Evolutionary conservation across 2,113 vertebrate genomes (phyloP).

Genomic region (Rhinopomastus cyanomelas): DNA sequence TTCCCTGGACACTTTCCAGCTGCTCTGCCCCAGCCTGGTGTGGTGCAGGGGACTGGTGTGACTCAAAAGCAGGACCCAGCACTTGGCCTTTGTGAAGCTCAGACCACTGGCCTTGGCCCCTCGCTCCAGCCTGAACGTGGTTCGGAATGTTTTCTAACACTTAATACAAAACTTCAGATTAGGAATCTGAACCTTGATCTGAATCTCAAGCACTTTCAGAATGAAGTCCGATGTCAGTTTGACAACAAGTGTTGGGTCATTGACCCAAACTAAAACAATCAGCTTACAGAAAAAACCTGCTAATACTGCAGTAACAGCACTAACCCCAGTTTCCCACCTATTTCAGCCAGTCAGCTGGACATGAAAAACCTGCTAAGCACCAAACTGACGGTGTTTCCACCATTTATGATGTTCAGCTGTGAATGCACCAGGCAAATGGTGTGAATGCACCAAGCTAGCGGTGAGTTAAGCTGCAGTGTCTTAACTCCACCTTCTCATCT

Average conservation of each 20-base stretch:
- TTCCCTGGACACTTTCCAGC: no score
- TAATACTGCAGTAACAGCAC: neutral
- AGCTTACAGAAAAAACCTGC: neutral
- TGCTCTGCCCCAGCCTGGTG: no score
- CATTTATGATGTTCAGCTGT: fast-evolving
- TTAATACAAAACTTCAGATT: neutral
- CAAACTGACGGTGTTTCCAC: fast-evolving
- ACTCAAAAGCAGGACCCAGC: no score
- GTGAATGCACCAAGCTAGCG: no score
- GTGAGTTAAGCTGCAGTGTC: no score
- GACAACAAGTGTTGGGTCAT: no score
- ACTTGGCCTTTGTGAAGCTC: no score
- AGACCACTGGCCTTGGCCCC: no score
- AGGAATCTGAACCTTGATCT: neutral
- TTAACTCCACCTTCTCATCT: neutral
- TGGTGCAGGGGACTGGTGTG: no score
- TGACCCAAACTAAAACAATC: neutral
- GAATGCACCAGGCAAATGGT: neutral
- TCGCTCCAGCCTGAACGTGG: no score
- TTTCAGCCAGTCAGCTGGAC: neutral
- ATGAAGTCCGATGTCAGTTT: neutral
- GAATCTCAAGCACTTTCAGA: neutral
- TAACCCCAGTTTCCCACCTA: neutral
- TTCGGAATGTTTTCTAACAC: neutral
- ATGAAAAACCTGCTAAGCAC: neutral